phyloP scores from a whole-genome alignment of 1,140 invertebrate genomes.

The Lethocerus indicus region DNA sequence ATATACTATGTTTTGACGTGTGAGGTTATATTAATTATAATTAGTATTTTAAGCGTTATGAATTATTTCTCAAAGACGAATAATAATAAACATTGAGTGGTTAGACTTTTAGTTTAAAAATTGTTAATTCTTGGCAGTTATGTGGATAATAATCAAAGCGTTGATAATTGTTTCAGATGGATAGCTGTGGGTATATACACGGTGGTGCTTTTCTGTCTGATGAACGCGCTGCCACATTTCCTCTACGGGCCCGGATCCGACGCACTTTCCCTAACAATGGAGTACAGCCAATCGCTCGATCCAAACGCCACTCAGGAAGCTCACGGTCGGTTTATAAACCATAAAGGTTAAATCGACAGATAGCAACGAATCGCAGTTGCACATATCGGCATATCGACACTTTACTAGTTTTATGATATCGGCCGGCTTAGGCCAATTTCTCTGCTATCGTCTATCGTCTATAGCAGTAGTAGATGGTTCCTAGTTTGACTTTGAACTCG shows the following conservation, averaged over 20 bases:
- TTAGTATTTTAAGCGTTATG: no score
- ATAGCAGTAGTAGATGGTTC: neutral
- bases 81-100: no score
- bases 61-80: no score
- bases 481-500: neutral
- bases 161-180: no score
- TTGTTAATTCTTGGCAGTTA: no score
- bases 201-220: conserved; percentile 46
- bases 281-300: conserved; percentile 26
- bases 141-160: no score
- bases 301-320: conserved; percentile 10
- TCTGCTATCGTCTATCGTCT: neutral
- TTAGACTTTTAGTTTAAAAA: no score
- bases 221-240: conserved; percentile 52
- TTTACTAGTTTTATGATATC: neutral
- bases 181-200: conserved; percentile 49
- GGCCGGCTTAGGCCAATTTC: neutral
- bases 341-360: neutral
- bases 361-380: neutral
- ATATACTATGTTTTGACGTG: no score
- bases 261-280: conserved; percentile 40
- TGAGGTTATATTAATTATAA: no score
- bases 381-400: neutral
- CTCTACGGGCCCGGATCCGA: conserved; percentile 53
- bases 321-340: conserved; percentile 7